phyloP scores from a whole-genome alignment of 2,888 invertebrate species.

The Parelbella ahira region DNA sequence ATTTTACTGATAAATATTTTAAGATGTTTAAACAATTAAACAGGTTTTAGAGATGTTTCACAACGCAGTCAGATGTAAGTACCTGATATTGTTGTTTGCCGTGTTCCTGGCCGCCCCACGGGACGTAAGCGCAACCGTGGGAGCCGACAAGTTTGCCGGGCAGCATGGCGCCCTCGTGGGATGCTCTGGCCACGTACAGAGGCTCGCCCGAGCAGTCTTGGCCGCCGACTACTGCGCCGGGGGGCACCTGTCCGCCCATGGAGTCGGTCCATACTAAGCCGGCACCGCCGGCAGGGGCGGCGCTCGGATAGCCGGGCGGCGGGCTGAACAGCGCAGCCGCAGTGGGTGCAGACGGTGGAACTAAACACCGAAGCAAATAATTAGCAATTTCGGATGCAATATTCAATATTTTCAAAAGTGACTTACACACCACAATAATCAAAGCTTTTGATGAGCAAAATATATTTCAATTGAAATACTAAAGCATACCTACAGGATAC shows the following conservation, averaged over 20 bases:
- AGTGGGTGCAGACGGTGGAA: slow-evolving; percentile 55
- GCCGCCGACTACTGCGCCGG: slow-evolving; percentile 85
- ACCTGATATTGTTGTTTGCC: slow-evolving; percentile 88
- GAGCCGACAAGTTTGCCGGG: slow-evolving; percentile 90
- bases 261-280: slow-evolving; percentile 83
- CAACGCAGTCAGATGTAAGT: no score
- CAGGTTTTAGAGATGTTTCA: no score
- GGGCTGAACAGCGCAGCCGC: slow-evolving; percentile 57
- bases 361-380: no score
- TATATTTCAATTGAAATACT: no score
- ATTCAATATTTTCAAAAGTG: no score
- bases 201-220: slow-evolving; percentile 79
- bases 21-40: no score
- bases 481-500: no score
- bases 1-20: slow-evolving; percentile 4
- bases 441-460: no score
- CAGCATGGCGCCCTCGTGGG: slow-evolving; percentile 88
- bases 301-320: slow-evolving; percentile 49
- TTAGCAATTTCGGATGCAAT: no score
- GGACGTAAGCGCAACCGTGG: slow-evolving; percentile 88
- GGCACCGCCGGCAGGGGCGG: slow-evolving; percentile 40
- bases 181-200: slow-evolving; percentile 85
- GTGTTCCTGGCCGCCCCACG: slow-evolving; percentile 92
- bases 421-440: no score
- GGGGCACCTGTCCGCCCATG: slow-evolving; percentile 83